These are phyloP conservation scores for Eristalis tenax DNA, from an alignment of 2,888 invertebrate genomes.

Conservation along the genomic window DNA sequence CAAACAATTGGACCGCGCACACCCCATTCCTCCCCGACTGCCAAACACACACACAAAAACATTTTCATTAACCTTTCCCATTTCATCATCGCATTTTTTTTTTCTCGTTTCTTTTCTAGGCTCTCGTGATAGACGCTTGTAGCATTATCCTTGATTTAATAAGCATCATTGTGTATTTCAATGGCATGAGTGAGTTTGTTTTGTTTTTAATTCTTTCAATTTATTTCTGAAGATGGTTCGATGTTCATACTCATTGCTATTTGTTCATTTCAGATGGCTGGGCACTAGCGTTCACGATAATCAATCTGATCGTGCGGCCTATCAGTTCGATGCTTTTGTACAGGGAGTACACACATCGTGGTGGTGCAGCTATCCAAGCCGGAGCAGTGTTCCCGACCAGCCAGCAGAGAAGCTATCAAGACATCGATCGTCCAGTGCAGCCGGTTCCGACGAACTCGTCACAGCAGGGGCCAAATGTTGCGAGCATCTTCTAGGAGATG, in stretches of 20 bases:
- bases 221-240: not conserved
- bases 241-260: not conserved
- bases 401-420: constrained; percentile 80
- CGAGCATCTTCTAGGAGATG: constrained; percentile 79
- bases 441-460: constrained; percentile 78
- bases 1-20: not conserved
- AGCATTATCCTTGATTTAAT: constrained; percentile 81
- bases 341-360: constrained; percentile 79
- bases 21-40: not conserved
- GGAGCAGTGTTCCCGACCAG: constrained; percentile 79
- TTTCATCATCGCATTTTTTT: constrained; percentile 50
- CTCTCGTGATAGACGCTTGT: constrained; percentile 79
- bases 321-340: constrained; percentile 79
- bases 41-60: not conserved
- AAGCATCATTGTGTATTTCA: constrained; percentile 78
- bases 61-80: constrained; percentile 36
- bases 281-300: constrained; percentile 79
- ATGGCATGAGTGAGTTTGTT: constrained; percentile 79
- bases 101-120: constrained; percentile 76
- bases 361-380: constrained; percentile 77
- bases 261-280: constrained; percentile 78
- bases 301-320: constrained; percentile 79
- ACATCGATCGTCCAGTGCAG: constrained; percentile 80
- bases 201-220: not conserved
- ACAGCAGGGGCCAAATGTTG: constrained; percentile 78